Evolutionary conservation across 2,888 invertebrate species (phyloP), one percentile per base, ranked within the genome.

Genomic region (Caenorhabditis sp.): DNA sequence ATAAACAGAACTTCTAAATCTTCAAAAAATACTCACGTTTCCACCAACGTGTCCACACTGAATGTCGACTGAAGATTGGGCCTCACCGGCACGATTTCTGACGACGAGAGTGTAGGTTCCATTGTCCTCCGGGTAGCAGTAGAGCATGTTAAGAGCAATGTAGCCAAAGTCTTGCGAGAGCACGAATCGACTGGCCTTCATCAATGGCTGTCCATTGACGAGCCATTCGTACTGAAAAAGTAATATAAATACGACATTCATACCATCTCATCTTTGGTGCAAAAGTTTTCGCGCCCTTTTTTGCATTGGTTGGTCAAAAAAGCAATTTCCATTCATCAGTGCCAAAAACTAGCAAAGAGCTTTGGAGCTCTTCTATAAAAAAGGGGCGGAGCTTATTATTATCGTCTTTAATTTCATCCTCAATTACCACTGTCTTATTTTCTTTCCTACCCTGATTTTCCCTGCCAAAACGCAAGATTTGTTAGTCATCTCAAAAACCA

Each of bases 101-200:
- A 87, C 86, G n/a, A 91, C 85, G 22, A 91, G 86, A 2, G 90
- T 91, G 93, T 98, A 99, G 47, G 95, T 95, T 69, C 98, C 98
- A 69, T 96, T 96, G 93, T 99, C 99, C 90, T 96, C 96, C n/a
- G 98, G 96, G 92, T 97, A 98, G 28, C 97, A 97, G 91, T 97
- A 97, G 26, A 98, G 94, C 68, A 99, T 95, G 93, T 98, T 98
- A 72, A 99, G 94, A 10, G 98, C 97, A 22, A 98, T 97, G 92
- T 97, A 98, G 80, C 98, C 98, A 93, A 98, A 98, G 93, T 98
- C 97, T 90, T 97, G 95, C 19, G 86, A 89, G 5, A 87, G 80
- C 4, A 89, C 96, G 92, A 96, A 98, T 89, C 98, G 95, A 87
- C 94, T 93, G 49, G 94, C 93, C 61, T 92, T 92, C 87, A 91